Percentiles rank a stretch among this genome's conserved stretches.
phyloP scores from a whole-genome alignment of 2,113 vertebrate species.

The Sorex araneus region DNA sequence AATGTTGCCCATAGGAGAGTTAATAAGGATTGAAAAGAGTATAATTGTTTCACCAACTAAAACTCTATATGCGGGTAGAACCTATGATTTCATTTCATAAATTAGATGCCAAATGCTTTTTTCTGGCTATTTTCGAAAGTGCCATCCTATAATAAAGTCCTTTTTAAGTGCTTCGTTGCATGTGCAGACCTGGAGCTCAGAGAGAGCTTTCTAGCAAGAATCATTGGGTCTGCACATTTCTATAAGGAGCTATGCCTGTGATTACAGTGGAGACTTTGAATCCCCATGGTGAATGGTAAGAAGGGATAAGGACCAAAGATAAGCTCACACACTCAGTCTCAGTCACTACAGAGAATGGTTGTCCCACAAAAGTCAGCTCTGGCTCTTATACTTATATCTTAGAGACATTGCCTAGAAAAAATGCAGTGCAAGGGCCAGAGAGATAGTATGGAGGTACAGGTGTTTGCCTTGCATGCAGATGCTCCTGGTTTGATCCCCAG shows the following conservation, averaged over 20 bases:
- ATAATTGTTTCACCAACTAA: slow-evolving; percentile 74
- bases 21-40: slow-evolving; percentile 76
- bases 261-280: neutral
- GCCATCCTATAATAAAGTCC: slow-evolving; percentile 61
- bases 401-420: neutral
- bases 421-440: too few species aligned
- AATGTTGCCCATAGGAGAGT: slow-evolving; percentile 62
- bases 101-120: slow-evolving; percentile 62
- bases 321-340: neutral
- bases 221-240: neutral
- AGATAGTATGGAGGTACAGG: too few species aligned
- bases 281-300: neutral
- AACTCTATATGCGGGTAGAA: slow-evolving; percentile 59
- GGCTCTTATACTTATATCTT: neutral
- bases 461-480: too few species aligned
- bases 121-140: slow-evolving; percentile 69
- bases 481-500: too few species aligned
- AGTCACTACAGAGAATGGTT: neutral
- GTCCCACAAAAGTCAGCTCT: neutral
- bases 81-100: slow-evolving; percentile 70
- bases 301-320: neutral
- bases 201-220: neutral
- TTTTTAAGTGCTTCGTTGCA: slow-evolving; percentile 31
- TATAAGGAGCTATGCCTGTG: neutral
- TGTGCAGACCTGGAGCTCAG: neutral